Percentiles rank a stretch among this genome's conserved stretches.
phyloP scores from a whole-genome alignment of 2,113 vertebrate species.

The Microtus pennsylvanicus region DNA sequence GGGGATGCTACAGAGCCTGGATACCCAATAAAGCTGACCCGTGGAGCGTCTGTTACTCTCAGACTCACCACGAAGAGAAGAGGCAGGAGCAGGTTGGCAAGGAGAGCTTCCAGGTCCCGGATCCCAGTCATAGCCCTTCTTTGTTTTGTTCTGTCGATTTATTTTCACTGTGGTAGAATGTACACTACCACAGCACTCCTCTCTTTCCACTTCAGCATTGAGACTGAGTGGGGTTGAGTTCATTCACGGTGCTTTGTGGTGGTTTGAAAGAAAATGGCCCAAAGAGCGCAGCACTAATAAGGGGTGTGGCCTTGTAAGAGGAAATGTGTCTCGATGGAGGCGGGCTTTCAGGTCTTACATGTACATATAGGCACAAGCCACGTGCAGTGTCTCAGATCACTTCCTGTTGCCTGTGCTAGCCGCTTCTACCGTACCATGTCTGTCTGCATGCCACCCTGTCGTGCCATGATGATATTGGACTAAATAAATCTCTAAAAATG shows the following conservation, averaged over 20 bases:
- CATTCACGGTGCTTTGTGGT: not conserved
- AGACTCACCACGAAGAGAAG: not conserved
- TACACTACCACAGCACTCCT: not conserved
- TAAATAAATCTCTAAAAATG: not conserved
- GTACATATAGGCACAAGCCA: not conserved
- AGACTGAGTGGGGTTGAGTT: too few species aligned
- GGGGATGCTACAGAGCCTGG: rapidly evolving
- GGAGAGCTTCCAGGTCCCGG: not conserved
- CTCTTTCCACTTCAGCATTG: not conserved
- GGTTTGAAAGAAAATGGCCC: not conserved
- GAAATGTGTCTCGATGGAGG: not conserved
- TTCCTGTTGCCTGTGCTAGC: not conserved
- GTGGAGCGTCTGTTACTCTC: not conserved
- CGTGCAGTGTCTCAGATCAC: not conserved
- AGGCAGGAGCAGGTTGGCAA: rapidly evolving
- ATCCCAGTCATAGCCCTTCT: not conserved
- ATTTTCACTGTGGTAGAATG: not conserved
- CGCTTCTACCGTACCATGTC: not conserved
- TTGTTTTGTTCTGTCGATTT: not conserved
- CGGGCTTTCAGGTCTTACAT: not conserved
- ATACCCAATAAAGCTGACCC: not conserved
- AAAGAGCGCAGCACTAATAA: not conserved
- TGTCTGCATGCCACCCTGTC: not conserved
- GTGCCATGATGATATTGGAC: not conserved
- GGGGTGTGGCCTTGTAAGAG: not conserved